phyloP scores from a whole-genome alignment of 2,888 invertebrate genomes.

The Epistrophe eligans region DNA sequence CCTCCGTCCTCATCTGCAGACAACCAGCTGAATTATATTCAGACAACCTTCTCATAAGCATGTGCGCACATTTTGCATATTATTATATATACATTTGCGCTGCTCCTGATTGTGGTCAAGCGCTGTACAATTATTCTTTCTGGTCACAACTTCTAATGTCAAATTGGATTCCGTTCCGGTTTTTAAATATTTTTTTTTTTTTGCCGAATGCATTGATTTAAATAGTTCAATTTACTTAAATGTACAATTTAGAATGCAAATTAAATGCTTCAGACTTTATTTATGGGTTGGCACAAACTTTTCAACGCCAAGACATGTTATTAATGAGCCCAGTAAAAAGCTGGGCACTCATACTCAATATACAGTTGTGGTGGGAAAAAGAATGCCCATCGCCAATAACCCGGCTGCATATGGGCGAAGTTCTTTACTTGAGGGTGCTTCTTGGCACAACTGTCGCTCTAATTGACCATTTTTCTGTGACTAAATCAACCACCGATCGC shows the following conservation, averaged over 20 bases:
- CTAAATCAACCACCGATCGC: conserved; percentile 64
- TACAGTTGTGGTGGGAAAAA: conserved; percentile 41
- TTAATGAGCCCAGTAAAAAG: conserved; percentile 61
- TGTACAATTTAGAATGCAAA: conserved; percentile 75
- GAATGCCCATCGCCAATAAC: conserved; percentile 36
- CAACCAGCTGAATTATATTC: conserved; percentile 32
- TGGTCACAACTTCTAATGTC: conserved; percentile 49
- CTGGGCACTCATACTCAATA: neutral
- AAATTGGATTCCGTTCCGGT: conserved; percentile 46
- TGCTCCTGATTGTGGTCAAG: conserved; percentile 29
- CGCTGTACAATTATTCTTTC: conserved; percentile 19
- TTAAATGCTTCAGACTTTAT: conserved; percentile 70
- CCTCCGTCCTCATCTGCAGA: conserved; percentile 25
- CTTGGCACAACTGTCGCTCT: conserved; percentile 62
- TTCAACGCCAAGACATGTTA: conserved; percentile 73
- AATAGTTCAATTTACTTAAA: conserved; percentile 75
- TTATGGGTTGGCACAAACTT: conserved; percentile 68
- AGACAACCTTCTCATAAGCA: conserved; percentile 54
- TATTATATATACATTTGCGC: neutral
- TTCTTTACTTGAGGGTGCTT: conserved; percentile 39
- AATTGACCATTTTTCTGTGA: conserved; percentile 73
- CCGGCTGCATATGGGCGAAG: conserved; percentile 26
- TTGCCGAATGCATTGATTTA: conserved; percentile 65
- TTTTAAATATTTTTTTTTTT: conserved; percentile 2
- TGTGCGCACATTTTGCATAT: conserved; percentile 22